A percentile compares a stretch with the other conserved stretches of the same genome.
Conservation (phyloP, 30 jellyfish, hydroid and myxozoan genomes). For the Cassiopea andromeda region DNA sequence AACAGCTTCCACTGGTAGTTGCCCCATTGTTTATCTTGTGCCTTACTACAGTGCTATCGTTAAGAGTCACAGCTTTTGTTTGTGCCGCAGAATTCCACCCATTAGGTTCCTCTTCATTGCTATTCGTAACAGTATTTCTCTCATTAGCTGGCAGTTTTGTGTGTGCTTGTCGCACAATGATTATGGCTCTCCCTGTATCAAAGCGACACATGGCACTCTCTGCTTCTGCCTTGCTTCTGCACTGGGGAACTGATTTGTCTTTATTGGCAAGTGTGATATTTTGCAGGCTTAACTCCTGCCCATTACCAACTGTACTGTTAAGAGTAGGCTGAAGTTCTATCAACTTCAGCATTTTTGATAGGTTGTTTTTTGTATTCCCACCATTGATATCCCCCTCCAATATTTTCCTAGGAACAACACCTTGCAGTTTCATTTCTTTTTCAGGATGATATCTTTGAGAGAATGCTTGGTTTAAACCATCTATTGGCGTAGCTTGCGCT, state of each 20-base stretch:
- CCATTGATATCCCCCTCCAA: neutral
- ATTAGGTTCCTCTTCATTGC: neutral
- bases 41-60: neutral
- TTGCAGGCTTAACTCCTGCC: too few species aligned
- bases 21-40: neutral
- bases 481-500: neutral
- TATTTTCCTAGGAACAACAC: neutral
- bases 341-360: neutral
- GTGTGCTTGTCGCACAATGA: neutral
- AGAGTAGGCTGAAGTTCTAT: constrained; percentile 5
- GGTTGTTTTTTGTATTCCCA: neutral
- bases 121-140: neutral
- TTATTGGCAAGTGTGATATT: neutral
- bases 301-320: neutral
- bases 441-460: neutral
- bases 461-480: neutral
- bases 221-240: neutral
- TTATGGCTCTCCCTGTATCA: constrained; percentile 12
- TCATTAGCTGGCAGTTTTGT: neutral
- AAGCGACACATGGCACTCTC: neutral
- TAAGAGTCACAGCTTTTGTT: neutral
- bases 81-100: neutral
- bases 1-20: too few species aligned
- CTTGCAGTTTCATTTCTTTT: neutral
- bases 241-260: neutral